Conservation (phyloP, 2,888 invertebrate species). For the Drosophila dives region DNA sequence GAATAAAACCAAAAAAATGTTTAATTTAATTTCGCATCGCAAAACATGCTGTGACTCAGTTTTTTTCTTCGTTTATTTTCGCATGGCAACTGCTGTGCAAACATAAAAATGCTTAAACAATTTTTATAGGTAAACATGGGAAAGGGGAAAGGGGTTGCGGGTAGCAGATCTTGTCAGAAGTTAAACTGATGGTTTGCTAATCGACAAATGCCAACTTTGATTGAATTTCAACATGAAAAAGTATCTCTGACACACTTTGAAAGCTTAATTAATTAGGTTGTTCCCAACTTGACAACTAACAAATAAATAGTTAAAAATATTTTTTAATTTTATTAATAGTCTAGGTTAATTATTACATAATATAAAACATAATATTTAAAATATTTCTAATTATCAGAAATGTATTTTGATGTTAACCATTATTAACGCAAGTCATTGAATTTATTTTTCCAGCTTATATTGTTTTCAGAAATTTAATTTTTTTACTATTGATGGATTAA, state of each 20-base stretch:
- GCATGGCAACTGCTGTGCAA: constrained; percentile 72
- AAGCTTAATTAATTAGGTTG: constrained; percentile 54
- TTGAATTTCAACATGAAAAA: constrained; percentile 60
- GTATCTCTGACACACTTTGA: constrained; percentile 33
- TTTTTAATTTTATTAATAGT: neutral
- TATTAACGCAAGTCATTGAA: too few relatives aligned
- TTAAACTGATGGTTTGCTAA: constrained; percentile 56
- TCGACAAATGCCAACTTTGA: constrained; percentile 72
- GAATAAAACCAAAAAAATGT: constrained; percentile 59
- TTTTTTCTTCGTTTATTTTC: constrained; percentile 12
- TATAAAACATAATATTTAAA: neutral
- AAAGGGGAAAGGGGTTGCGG: neutral
- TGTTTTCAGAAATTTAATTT: neutral
- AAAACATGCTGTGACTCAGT: constrained; percentile 44
- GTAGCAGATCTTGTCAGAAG: neutral
- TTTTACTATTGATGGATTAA: constrained; percentile 52
- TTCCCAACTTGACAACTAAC: constrained; percentile 39
- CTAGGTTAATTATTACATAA: neutral
- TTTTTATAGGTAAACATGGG: constrained; percentile 70
- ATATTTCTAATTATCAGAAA: neutral
- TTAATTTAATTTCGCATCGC: constrained; percentile 71
- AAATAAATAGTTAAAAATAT: constrained; percentile 18
- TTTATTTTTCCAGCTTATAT: too few relatives aligned
- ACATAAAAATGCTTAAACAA: constrained; percentile 81
- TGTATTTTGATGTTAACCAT: neutral